These are phyloP conservation scores for Magallana angulata DNA, from an alignment of 1,140 invertebrate genomes.

Conservation along the genomic window DNA sequence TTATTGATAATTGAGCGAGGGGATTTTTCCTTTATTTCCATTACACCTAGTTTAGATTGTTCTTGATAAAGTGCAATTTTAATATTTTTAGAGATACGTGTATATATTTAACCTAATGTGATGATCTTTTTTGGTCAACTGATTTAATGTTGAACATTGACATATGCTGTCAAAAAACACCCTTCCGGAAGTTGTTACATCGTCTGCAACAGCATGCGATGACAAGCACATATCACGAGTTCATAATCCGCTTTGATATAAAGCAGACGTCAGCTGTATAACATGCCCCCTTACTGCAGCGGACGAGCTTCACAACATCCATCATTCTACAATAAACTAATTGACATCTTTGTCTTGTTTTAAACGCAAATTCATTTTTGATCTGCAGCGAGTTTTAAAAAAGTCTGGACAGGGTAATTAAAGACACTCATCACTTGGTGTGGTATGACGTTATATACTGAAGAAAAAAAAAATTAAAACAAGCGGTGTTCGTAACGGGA, in stretches of 20 bases:
- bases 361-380: slow-evolving; percentile 17
- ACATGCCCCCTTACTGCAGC: not conserved
- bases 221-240: slow-evolving; percentile 26
- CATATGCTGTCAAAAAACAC: not conserved
- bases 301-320: not conserved
- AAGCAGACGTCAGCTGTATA: slow-evolving; percentile 11
- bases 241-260: slow-evolving; percentile 24
- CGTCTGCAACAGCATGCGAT: slow-evolving; percentile 28
- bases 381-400: slow-evolving; percentile 23
- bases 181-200: slow-evolving; percentile 11
- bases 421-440: slow-evolving; percentile 14
- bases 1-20: too few species aligned
- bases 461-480: not conserved
- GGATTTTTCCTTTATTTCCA: too few species aligned
- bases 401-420: slow-evolving; percentile 33
- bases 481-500: not conserved
- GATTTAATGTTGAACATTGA: not conserved
- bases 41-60: too few species aligned
- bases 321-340: slow-evolving; percentile 32
- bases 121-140: not conserved
- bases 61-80: not conserved
- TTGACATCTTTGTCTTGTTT: slow-evolving; percentile 36
- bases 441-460: slow-evolving; percentile 16
- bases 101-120: not conserved
- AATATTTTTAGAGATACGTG: not conserved